Conservation (phyloP, 2,888 invertebrate genomes). For the Cryptops parisi region DNA sequence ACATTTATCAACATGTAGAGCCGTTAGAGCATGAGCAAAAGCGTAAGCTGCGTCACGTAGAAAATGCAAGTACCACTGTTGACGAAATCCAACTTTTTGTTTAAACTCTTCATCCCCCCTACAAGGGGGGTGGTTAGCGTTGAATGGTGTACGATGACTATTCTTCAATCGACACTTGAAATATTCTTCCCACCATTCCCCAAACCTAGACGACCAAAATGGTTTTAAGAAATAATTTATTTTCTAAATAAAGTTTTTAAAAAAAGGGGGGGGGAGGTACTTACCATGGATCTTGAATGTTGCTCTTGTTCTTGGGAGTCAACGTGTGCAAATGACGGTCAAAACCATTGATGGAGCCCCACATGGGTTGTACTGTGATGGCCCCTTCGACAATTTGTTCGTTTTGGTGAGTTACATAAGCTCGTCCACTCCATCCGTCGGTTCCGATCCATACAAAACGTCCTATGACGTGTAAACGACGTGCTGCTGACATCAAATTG, state of each 20-base stretch:
- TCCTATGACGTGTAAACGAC: constrained; percentile 25
- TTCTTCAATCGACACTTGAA: constrained; percentile 28
- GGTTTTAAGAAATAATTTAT: background rate
- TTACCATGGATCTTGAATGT: constrained; percentile 23
- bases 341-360: constrained; percentile 35
- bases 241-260: background rate
- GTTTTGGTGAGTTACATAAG: constrained; percentile 24
- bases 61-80: constrained; percentile 38
- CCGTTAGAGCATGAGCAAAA: constrained; percentile 38
- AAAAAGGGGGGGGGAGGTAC: background rate
- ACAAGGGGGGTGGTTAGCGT: constrained; percentile 15
- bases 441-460: constrained; percentile 40
- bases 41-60: constrained; percentile 41
- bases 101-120: background rate
- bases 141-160: constrained; percentile 17
- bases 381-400: constrained; percentile 37
- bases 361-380: constrained; percentile 40
- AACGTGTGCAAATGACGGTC: constrained; percentile 38
- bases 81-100: constrained; percentile 26
- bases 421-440: constrained; percentile 37
- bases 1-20: constrained; percentile 33
- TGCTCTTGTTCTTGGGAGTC: constrained; percentile 26
- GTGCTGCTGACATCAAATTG: constrained; percentile 35
- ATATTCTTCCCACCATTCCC: constrained; percentile 37
- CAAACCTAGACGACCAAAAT: constrained; percentile 30